A percentile compares a stretch with the other conserved stretches of the same genome.
Conservation (phyloP, 2,797 vertebrate genomes). For the Cryptoprocta ferox region DNA sequence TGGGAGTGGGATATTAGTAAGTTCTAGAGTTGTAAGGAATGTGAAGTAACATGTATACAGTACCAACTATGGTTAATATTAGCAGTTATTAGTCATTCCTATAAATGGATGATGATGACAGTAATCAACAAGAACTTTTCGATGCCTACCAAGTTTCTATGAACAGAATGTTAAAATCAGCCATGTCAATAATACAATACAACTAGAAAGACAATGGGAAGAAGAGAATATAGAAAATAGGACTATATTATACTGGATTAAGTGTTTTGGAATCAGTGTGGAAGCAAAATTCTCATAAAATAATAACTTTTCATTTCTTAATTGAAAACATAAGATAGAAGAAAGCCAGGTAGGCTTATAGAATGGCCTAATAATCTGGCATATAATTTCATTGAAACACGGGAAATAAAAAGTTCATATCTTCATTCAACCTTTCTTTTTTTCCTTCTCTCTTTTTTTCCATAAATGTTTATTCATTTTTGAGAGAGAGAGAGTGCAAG, state of each 20-base stretch:
- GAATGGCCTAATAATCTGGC: background rate
- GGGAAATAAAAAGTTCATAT: background rate
- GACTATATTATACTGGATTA: background rate
- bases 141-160: background rate
- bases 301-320: constrained; percentile 10
- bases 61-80: background rate
- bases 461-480: no score
- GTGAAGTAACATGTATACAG: background rate
- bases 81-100: background rate
- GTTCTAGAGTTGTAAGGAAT: background rate
- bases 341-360: background rate
- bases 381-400: constrained; percentile 23
- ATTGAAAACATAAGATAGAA: constrained; percentile 27
- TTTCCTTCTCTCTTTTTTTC: no score
- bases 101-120: background rate
- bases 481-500: no score
- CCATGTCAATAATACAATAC: background rate
- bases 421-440: constrained; percentile 2
- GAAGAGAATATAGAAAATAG: background rate
- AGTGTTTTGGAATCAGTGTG: background rate
- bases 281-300: constrained; percentile 35
- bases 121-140: background rate
- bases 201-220: background rate
- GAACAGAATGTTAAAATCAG: background rate
- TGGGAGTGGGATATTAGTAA: background rate